Evolutionary conservation across 2,888 invertebrate genomes (phyloP), one percentile per base, ranked within the genome.

Genomic region (Dendrolimus pini): DNA sequence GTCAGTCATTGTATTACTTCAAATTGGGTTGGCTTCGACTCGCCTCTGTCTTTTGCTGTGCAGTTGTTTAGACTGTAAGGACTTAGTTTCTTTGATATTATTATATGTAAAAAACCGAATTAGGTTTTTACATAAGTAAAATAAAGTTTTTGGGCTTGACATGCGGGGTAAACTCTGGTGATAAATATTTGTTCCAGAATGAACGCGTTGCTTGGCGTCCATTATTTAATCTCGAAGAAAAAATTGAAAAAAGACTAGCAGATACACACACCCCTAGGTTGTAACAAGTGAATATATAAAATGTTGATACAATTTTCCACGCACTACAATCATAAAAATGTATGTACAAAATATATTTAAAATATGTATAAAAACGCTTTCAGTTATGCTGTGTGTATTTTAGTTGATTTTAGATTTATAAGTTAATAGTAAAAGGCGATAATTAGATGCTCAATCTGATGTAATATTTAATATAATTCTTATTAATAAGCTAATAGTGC

Each of bases 121-220:
- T 30, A 30, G 6, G 30, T 0, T 30, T 30, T 30, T 30, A 6
- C 6, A 3, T 30, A 0, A 18, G 18, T 18, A 18, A 18, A 18
- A 18, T 18, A 18, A 18, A 18, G 18, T 18, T 18, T 0, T 2
- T 2, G 2, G 2, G 1, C 18, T 18, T 18, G 18, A 18, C 30
- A 6, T 3, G 3, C 30, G 30, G 30, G 30, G 30, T 6, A 30
- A 30, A 30, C 30, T 30, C 6, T 30, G 30, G 6, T 30, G 6
- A 30, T 60, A 54, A 63, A 41, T 64, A 18, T 65, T 70, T 78
- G 75, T 89, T 89, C 30, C 89, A 89, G 89, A 84, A 75, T 85
- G 89, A 87, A 82, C 69, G 83, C 82, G 60, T 56, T 83, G 54
- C 60, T 77, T 56, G 83, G 85, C 72, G 79, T 81, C 85, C 87